These are phyloP conservation scores for Spongilla lacustris DNA, from an alignment of 37 sponge, comb jelly and placozoan genomes.

Conservation along the genomic window DNA sequence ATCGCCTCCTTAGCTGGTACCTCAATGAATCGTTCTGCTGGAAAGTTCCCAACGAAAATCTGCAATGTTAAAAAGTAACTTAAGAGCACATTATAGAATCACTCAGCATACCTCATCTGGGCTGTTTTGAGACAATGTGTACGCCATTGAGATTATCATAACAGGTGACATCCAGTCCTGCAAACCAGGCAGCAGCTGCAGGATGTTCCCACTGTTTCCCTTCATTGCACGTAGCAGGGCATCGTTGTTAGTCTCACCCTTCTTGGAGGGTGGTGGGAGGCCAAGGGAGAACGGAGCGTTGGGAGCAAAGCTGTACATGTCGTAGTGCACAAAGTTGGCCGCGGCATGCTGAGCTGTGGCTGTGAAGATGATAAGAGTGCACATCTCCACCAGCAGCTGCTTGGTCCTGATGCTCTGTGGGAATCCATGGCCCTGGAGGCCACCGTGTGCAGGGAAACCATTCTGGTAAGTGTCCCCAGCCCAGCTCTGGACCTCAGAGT, in stretches of 20 bases:
- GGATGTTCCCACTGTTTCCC: background rate
- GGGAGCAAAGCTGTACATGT: conserved; percentile 57
- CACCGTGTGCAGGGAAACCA: conserved; percentile 49
- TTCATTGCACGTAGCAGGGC: conserved; percentile 46
- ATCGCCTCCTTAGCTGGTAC: too few species aligned
- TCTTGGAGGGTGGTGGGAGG: conserved; percentile 53
- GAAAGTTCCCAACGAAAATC: too few species aligned
- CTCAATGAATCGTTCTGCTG: too few species aligned
- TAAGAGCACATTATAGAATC: too few species aligned
- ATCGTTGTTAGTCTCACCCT: conserved; percentile 35
- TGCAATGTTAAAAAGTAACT: too few species aligned
- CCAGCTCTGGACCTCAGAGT: conserved; percentile 50
- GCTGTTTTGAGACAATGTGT: conserved; percentile 10
- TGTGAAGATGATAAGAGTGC: conserved; percentile 77
- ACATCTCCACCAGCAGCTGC: conserved; percentile 46
- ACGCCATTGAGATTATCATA: background rate
- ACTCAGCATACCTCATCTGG: conserved; percentile 28
- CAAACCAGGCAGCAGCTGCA: too few species aligned
- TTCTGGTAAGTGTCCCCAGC: conserved; percentile 34
- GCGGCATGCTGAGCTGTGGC: conserved; percentile 68
- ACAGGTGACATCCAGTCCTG: background rate
- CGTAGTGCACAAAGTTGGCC: conserved; percentile 78
- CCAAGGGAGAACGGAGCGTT: conserved; percentile 67
- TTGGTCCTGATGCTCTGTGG: conserved; percentile 34
- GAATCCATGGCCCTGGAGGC: conserved; percentile 37